Conservation (phyloP, 2,888 invertebrate genomes). For the Cheilosia impressa region DNA sequence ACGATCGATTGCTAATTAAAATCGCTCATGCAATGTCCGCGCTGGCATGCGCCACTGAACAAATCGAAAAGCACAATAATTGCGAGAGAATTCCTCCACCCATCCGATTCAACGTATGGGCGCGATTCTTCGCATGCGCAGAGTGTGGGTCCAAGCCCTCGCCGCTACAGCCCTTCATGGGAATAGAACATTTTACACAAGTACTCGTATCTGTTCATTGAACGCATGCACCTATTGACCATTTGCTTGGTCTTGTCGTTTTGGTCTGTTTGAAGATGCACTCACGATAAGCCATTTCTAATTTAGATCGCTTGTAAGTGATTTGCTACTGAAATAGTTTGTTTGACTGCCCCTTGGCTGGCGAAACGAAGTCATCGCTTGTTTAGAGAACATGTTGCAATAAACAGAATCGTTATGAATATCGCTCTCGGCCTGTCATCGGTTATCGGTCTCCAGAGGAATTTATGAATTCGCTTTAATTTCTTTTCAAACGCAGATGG, state of each 20-base stretch:
- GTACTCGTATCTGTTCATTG: not conserved
- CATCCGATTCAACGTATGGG: constrained; percentile 23
- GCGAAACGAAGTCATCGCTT: not conserved
- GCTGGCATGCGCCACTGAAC: constrained; percentile 65
- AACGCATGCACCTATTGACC: not conserved
- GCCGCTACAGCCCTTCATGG: constrained; percentile 18
- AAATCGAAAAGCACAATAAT: constrained; percentile 29
- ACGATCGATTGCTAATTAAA: constrained; percentile 56
- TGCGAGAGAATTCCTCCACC: not conserved
- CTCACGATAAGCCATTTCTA: constrained; percentile 44
- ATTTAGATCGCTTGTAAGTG: constrained; percentile 41
- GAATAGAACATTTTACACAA: constrained; percentile 19
- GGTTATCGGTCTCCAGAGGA: constrained; percentile 12
- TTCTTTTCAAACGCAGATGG: constrained; percentile 22
- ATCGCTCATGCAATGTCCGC: constrained; percentile 59
- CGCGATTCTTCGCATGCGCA: constrained; percentile 22
- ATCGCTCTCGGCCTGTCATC: constrained; percentile 11
- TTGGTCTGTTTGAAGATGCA: constrained; percentile 19
- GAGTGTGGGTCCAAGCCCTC: not conserved
- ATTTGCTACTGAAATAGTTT: constrained; percentile 45
- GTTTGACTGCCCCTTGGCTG: not conserved
- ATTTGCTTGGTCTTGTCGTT: constrained; percentile 2
- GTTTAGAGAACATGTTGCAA: constrained; percentile 16
- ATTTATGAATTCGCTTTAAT: constrained; percentile 10
- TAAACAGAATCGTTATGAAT: constrained; percentile 39